A percentile compares a stretch with the other conserved stretches of the same genome.
phyloP scores from a whole-genome alignment of 2,888 invertebrate genomes.

The Microctonus aethiopoides region DNA sequence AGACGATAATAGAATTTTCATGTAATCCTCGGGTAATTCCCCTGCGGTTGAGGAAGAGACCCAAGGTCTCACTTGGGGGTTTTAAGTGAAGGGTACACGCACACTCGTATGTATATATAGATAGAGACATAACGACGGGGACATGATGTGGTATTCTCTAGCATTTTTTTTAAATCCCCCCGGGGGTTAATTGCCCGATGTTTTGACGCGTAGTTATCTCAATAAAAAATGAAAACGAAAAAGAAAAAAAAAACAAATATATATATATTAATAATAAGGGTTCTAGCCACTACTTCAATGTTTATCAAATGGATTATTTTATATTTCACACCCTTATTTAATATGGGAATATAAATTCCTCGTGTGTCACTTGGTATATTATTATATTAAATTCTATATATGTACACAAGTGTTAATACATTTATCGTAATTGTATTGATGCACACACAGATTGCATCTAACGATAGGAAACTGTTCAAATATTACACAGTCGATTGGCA shows the following conservation, averaged over 20 bases:
- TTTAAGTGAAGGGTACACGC: constrained; percentile 30
- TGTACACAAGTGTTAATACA: background rate
- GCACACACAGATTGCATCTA: constrained; percentile 12
- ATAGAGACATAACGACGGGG: constrained; percentile 33
- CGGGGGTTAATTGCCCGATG: constrained; percentile 65
- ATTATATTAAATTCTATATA: background rate
- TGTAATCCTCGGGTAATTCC: constrained; percentile 64
- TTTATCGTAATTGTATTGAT: constrained; percentile 6
- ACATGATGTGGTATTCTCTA: constrained; percentile 25
- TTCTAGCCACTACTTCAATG: background rate
- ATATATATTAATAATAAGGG: background rate
- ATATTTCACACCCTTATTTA: constrained; percentile 7
- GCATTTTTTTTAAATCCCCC: constrained; percentile 59
- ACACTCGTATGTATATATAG: constrained; percentile 34
- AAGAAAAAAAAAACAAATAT: background rate
- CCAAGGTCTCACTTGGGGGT: constrained; percentile 41
- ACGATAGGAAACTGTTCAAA: constrained; percentile 36
- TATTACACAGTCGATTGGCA: constrained; percentile 30
- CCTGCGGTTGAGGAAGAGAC: constrained; percentile 57
- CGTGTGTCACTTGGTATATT: background rate
- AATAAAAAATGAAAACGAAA: constrained; percentile 39
- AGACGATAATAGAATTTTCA: constrained; percentile 62
- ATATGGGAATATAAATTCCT: background rate
- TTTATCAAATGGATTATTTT: constrained; percentile 19
- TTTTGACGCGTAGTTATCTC: constrained; percentile 62